Conservation (phyloP, 2,113 vertebrate species). For the Phaethornis superciliosus region DNA sequence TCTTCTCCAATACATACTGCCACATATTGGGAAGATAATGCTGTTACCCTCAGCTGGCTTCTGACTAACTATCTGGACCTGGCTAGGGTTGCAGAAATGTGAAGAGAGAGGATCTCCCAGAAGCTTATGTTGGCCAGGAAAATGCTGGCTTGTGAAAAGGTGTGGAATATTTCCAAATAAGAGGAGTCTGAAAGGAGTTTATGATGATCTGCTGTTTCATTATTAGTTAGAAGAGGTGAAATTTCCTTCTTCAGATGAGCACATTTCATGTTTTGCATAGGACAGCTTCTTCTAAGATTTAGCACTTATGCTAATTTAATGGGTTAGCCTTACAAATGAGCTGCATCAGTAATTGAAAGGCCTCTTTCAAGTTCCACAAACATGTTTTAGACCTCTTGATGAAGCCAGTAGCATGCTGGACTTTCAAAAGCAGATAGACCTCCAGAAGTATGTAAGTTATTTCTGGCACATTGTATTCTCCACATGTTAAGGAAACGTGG, state of each 20-base stretch:
- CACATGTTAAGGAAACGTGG: slow-evolving; percentile 36
- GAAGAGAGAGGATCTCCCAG: background rate
- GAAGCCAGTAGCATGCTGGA: background rate
- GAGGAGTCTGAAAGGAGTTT: slow-evolving; percentile 8
- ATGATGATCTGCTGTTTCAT: background rate
- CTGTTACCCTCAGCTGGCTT: background rate
- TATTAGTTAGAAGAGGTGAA: background rate
- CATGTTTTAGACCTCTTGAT: background rate
- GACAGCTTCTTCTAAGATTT: background rate
- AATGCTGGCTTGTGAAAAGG: background rate
- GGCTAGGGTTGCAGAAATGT: background rate
- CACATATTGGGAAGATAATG: background rate
- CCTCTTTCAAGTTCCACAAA: background rate
- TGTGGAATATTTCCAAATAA: background rate
- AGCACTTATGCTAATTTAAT: background rate
- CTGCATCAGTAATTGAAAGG: background rate
- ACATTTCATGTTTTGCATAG: background rate
- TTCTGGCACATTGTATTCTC: slow-evolving; percentile 45
- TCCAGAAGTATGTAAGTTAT: slow-evolving; percentile 52
- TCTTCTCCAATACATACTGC: background rate
- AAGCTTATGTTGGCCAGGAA: background rate
- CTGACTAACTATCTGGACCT: background rate
- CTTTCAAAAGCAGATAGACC: slow-evolving; percentile 28
- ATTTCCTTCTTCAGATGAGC: background rate
- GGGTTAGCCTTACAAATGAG: background rate